These are phyloP conservation scores for Cardiocondyla obscurior DNA, from an alignment of 1,140 invertebrate species.

Conservation along the genomic window DNA sequence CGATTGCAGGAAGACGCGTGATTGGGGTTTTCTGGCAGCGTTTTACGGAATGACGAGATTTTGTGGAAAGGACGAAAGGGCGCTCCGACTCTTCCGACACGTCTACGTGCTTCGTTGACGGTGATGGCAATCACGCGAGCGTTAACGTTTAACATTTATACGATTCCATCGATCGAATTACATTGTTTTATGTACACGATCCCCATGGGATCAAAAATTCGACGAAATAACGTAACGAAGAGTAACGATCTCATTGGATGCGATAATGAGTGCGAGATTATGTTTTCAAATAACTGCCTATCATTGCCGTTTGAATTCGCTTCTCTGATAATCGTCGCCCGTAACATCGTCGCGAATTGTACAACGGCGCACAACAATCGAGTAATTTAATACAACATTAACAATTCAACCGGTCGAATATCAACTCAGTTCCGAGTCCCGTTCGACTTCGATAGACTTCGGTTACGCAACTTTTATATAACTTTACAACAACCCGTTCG, in stretches of 20 bases:
- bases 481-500: neutral
- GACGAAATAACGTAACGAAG: neutral
- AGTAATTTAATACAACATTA: conserved; percentile 13
- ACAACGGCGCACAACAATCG: neutral
- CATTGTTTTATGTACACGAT: conserved; percentile 2
- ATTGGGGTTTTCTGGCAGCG: conserved; percentile 61
- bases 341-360: neutral
- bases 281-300: neutral
- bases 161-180: neutral
- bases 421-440: neutral
- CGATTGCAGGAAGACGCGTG: conserved; percentile 53
- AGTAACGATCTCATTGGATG: neutral
- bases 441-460: neutral
- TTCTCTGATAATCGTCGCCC: neutral
- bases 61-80: conserved; percentile 42
- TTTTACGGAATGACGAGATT: conserved; percentile 52
- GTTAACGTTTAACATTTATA: conserved; percentile 18
- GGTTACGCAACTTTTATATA: conserved; percentile 26
- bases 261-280: neutral
- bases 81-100: conserved; percentile 19
- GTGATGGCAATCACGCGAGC: neutral
- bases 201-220: neutral
- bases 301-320: neutral
- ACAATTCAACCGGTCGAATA: neutral
- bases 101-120: neutral